Base-by-base conservation (phyloP, 2,797 vertebrate genomes). In the Pogonophryne albipinna region DNA sequence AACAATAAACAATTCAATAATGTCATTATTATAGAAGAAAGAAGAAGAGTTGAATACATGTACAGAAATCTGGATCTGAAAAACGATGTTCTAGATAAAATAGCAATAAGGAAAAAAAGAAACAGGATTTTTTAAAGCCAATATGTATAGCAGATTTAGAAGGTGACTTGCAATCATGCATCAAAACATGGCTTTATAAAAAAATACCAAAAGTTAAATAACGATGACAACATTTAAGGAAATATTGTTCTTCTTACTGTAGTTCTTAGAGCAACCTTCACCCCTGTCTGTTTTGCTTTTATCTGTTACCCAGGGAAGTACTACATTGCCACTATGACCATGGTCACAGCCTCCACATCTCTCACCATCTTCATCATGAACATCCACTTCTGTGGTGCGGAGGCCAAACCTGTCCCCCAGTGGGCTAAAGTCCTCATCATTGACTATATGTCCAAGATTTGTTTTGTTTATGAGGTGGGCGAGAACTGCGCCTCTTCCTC, bases 331-430 rank as follows among this genome's bases (percentile, higher is more conserved):
- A 99, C 98, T 0, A 99, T 99, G 98, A 98, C 97, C 12, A 96
- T 99, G 96, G 97, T 99, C 89, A 99, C 98, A 3, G 98, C 98
- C 27, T 99, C 98, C 70, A 99, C 98, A 0, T 95, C 97, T 0
- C 55, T 99, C 89, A 99, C 98, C 11, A 99, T 99, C 87, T 99
- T 99, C 92, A 98, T 99, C 85, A 99, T 99, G 98, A 99, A 99
- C 62, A 97, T 99, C 71, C 98, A 99, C 83, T 98, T 99, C 76
- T 99, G 98, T 20, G 98, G 98, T 14, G 95, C 97, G 0, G 98
- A 99, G 87, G 98, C 98, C 83, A 97, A 96, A 81, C 97, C 98
- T 1, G 97, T 99, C 58, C 98, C 98, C 0, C 95, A 88, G 4
- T 99, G 98, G 98, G 98, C 98, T 41, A 97, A 95, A 80, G 96